Conservation (phyloP, 2,888 invertebrate species). For the Hirtodrosophila cameraria region DNA sequence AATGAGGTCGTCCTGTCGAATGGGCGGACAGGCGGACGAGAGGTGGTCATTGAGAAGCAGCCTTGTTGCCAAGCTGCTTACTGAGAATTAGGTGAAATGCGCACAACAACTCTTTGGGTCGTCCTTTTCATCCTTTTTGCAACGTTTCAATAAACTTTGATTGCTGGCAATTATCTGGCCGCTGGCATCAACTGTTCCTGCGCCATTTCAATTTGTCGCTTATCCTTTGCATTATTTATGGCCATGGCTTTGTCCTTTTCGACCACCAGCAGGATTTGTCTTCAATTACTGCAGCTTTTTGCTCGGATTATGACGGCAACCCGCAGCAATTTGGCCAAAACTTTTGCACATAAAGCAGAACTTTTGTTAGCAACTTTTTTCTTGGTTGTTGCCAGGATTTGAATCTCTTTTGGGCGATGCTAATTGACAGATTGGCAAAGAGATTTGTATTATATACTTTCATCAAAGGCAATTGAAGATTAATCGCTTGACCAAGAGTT, state of each 20-base stretch:
- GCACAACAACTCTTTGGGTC: conserved; percentile 8
- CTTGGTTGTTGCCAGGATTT: conserved; percentile 4
- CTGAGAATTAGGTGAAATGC: conserved; percentile 20
- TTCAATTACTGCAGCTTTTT: conserved; percentile 61
- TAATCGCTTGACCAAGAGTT: conserved; percentile 23
- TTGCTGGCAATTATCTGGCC: conserved; percentile 74
- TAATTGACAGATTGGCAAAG: conserved; percentile 47
- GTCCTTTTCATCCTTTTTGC: conserved; percentile 32
- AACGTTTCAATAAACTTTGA: conserved; percentile 74
- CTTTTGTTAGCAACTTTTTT: conserved; percentile 15
- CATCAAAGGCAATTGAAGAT: conserved; percentile 11
- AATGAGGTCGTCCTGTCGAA: conserved; percentile 59
- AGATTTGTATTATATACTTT: background rate
- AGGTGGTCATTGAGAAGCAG: background rate
- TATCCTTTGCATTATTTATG: conserved; percentile 62
- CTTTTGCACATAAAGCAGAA: conserved; percentile 46
- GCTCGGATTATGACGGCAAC: conserved; percentile 44
- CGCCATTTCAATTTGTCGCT: conserved; percentile 58
- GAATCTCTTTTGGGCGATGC: background rate
- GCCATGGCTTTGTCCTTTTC: conserved; percentile 24
- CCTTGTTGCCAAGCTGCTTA: conserved; percentile 19
- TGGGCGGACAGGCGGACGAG: background rate
- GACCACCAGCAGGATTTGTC: conserved; percentile 42
- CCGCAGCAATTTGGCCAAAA: conserved; percentile 63
- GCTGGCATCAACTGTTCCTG: conserved; percentile 53